These are phyloP conservation scores for Latrodectus geometricus DNA, from an alignment of 1,140 invertebrate genomes.

Conservation along the genomic window DNA sequence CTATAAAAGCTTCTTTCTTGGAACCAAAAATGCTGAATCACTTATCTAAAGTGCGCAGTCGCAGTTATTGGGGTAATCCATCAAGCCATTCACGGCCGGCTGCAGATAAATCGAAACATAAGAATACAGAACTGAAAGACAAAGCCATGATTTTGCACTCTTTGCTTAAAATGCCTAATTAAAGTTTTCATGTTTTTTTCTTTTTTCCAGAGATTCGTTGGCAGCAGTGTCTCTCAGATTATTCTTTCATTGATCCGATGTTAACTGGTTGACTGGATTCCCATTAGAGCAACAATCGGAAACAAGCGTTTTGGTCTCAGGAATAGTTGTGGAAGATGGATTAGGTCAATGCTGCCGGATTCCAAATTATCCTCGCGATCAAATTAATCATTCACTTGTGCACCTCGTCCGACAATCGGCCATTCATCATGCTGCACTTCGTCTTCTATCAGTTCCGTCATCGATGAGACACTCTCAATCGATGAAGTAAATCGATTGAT, in stretches of 20 bases:
- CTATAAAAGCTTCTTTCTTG: not conserved
- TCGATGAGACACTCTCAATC: conserved; percentile 35
- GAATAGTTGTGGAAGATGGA: conserved; percentile 42
- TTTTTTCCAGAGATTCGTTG: not conserved
- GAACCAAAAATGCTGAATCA: not conserved
- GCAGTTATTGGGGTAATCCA: not conserved
- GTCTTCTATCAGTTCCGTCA: conserved; percentile 40
- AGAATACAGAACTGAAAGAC: not conserved
- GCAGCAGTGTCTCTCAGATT: not conserved
- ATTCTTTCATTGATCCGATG: not conserved
- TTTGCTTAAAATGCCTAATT: not conserved
- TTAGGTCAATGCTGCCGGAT: conserved; percentile 8
- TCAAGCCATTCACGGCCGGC: not conserved
- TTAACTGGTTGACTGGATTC: conserved; percentile 7
- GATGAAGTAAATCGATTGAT: conserved; percentile 21
- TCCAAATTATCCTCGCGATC: conserved; percentile 39
- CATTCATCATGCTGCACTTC: conserved; percentile 41
- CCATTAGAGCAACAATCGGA: conserved; percentile 45
- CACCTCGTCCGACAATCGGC: conserved; percentile 39
- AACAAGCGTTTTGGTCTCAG: conserved; percentile 21
- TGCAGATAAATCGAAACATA: conserved; percentile 12
- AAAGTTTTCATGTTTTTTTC: not conserved
- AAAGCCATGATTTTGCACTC: not conserved
- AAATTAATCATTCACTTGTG: conserved; percentile 53
- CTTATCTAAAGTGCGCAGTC: not conserved